phyloP scores from a whole-genome alignment of 2,797 vertebrate genomes.

The Lepilemur ruficaudatus region DNA sequence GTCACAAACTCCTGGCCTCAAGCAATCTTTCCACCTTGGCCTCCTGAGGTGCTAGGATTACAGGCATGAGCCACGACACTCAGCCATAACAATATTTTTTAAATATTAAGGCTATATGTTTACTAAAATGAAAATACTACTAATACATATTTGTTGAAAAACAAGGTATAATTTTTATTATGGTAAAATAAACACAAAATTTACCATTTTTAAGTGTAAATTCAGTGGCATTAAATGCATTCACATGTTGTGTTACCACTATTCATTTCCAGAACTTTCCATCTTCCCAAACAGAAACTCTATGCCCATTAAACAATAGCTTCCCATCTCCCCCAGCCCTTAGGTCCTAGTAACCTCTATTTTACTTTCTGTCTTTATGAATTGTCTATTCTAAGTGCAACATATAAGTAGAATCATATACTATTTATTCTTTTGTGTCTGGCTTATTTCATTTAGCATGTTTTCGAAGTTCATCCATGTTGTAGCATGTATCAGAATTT shows the following conservation, averaged over 20 bases:
- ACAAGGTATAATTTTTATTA: background rate
- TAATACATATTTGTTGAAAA: background rate
- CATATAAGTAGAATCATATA: background rate
- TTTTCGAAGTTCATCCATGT: background rate
- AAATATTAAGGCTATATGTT: background rate
- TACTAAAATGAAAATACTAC: background rate
- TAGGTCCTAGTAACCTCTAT: background rate
- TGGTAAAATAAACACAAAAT: background rate
- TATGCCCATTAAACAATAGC: background rate
- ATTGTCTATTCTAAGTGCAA: background rate
- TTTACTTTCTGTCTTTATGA: background rate
- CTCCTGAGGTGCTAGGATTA: too few relatives aligned
- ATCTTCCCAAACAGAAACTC: background rate
- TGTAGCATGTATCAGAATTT: background rate
- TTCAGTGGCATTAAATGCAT: background rate
- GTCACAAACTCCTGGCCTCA: background rate
- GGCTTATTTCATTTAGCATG: background rate
- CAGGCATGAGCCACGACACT: background rate
- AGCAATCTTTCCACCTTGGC: background rate
- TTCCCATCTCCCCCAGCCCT: background rate
- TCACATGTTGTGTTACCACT: background rate
- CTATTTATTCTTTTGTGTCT: background rate
- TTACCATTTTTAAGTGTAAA: background rate
- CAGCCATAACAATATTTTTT: background rate
- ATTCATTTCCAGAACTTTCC: conserved; percentile 21